phyloP scores from a whole-genome alignment of 2,888 invertebrate genomes.

The Drosophila sordidula region DNA sequence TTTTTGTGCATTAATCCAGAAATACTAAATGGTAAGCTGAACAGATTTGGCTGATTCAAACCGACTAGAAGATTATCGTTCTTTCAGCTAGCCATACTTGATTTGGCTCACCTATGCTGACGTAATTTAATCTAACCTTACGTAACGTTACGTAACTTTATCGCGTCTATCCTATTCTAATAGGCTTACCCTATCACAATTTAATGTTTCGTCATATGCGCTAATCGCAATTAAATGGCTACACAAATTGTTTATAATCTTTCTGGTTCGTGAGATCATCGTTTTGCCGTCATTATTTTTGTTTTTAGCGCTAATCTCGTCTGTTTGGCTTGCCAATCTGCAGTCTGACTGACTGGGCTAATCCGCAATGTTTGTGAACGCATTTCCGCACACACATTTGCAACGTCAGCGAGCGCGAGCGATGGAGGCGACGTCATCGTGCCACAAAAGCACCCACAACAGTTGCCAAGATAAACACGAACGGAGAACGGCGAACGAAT shows the following conservation, averaged over 20 bases:
- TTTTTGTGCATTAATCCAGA: too few species aligned
- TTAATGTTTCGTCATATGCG: neutral
- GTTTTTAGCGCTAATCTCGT: constrained; percentile 13
- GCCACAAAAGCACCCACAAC: constrained; percentile 43
- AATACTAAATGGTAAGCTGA: too few species aligned
- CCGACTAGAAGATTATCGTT: too few species aligned
- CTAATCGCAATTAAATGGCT: neutral
- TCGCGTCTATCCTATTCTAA: neutral
- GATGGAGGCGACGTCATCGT: constrained; percentile 52
- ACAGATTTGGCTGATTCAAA: too few species aligned
- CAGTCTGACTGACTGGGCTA: constrained; percentile 28
- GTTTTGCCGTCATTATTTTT: neutral
- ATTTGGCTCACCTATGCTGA: too few species aligned
- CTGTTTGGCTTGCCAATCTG: constrained; percentile 14
- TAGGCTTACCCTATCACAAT: neutral
- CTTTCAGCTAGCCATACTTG: too few species aligned
- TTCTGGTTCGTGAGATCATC: constrained; percentile 18
- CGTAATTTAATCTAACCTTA: too few species aligned
- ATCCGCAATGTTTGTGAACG: constrained; percentile 55
- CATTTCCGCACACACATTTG: constrained; percentile 66
- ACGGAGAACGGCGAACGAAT: constrained; percentile 26
- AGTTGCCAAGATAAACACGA: constrained; percentile 63
- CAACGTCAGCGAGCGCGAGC: constrained; percentile 54
- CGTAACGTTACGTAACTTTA: too few species aligned
- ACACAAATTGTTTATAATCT: neutral